Evolutionary conservation across 2,888 invertebrate genomes (phyloP).

Genomic region (Encarsia formosa): DNA sequence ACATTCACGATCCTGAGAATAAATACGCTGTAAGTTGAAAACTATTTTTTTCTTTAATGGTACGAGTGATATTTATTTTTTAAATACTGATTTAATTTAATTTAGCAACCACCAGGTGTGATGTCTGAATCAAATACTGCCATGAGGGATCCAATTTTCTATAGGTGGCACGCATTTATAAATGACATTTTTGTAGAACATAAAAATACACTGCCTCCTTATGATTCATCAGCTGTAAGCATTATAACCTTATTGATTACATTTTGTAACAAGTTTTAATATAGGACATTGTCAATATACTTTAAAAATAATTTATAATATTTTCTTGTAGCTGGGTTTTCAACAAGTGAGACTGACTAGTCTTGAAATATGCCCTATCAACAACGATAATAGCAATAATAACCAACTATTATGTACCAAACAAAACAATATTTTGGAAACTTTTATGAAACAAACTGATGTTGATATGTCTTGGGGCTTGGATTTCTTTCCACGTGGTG

Average conservation of each 20-base stretch:
- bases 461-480: slow-evolving; percentile 74
- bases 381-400: background rate
- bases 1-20: slow-evolving; percentile 76
- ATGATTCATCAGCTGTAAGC: slow-evolving; percentile 45
- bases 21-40: slow-evolving; percentile 59
- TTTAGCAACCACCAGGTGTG: slow-evolving; percentile 71
- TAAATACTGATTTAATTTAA: background rate
- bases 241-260: background rate
- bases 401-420: background rate
- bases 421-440: slow-evolving; percentile 52
- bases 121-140: slow-evolving; percentile 81
- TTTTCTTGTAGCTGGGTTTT: slow-evolving; percentile 61
- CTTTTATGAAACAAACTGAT: slow-evolving; percentile 77
- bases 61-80: background rate
- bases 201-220: slow-evolving; percentile 68
- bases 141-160: slow-evolving; percentile 83
- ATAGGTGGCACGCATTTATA: slow-evolving; percentile 77
- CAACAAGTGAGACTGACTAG: slow-evolving; percentile 61
- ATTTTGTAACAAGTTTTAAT: background rate
- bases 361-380: slow-evolving; percentile 35
- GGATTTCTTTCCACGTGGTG: slow-evolving; percentile 75
- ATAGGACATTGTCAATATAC: too few relatives aligned
- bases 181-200: slow-evolving; percentile 74
- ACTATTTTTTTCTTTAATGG: background rate
- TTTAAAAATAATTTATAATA: too few relatives aligned